Evolutionary conservation across 1,140 invertebrate genomes (phyloP).

Genomic region (Solenopsis fugax): DNA sequence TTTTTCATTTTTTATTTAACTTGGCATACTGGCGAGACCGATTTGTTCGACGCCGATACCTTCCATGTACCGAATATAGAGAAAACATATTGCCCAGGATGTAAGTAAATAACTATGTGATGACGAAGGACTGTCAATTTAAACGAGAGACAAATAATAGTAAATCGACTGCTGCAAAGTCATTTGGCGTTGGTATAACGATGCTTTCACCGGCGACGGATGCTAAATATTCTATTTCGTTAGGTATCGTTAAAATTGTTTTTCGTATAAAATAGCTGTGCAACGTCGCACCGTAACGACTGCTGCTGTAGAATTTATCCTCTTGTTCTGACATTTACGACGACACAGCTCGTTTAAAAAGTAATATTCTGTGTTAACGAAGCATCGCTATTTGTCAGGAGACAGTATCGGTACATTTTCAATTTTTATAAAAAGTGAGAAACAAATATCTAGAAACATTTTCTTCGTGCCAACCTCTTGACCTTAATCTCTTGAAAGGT

Average conservation of each 20-base stretch:
- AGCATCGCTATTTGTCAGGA: background rate
- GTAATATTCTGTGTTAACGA: conserved; percentile 9
- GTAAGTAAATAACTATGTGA: conserved; percentile 61
- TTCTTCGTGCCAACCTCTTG: background rate
- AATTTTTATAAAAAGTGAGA: background rate
- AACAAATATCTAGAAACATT: conserved; percentile 1
- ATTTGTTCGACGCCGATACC: conserved; percentile 61
- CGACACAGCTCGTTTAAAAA: conserved; percentile 19
- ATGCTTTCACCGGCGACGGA: conserved; percentile 1
- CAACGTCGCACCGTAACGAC: conserved; percentile 20
- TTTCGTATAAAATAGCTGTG: conserved; percentile 9
- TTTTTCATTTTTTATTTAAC: conserved; percentile 15
- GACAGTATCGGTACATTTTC: background rate
- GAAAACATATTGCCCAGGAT: conserved; percentile 48
- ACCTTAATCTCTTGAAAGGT: conserved; percentile 37
- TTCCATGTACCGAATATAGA: conserved; percentile 26
- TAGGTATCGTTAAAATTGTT: conserved; percentile 50
- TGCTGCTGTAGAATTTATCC: conserved; percentile 34
- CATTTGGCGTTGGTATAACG: conserved; percentile 32
- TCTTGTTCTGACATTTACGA: conserved; percentile 29
- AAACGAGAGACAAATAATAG: conserved; percentile 42
- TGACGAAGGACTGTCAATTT: conserved; percentile 46
- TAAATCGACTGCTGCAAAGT: conserved; percentile 47
- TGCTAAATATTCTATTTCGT: conserved; percentile 48
- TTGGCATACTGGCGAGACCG: background rate